Evolutionary conservation across 2,113 vertebrate genomes (phyloP).

Genomic region (Rhinoderma darwinii): DNA sequence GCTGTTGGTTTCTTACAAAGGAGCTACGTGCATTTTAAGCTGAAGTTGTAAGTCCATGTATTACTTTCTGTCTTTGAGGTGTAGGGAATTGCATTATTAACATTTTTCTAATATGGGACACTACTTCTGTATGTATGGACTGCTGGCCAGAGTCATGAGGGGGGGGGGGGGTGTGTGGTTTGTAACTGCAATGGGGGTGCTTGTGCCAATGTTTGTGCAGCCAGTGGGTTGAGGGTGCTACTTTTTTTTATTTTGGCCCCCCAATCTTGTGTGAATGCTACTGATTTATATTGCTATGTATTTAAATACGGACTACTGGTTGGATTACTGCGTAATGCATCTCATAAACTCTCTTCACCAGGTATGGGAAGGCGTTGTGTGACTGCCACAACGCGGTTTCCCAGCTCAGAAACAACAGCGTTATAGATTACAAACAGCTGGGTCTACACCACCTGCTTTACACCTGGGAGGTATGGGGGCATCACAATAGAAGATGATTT

Average conservation of each 20-base stretch:
- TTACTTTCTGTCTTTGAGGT: background rate
- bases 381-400: constrained; percentile 82
- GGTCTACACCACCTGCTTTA: constrained; percentile 83
- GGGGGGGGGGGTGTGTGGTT: too few species aligned
- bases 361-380: constrained; percentile 80
- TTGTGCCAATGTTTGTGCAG: background rate
- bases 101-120: background rate
- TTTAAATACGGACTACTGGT: background rate
- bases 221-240: background rate
- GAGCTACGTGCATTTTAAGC: constrained; percentile 78
- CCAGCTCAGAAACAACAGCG: constrained; percentile 78
- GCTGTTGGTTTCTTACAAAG: constrained; percentile 89
- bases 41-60: constrained; percentile 72
- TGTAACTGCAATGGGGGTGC: background rate
- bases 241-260: background rate
- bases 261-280: background rate
- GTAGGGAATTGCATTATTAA: background rate
- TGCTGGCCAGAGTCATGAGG: too few species aligned
- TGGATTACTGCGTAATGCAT: background rate
- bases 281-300: background rate
- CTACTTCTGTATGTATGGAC: background rate
- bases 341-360: constrained; percentile 60
- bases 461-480: constrained; percentile 84
- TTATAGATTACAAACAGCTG: constrained; percentile 90
- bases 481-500: background rate